These are phyloP conservation scores for Microcebus jonahi DNA, from an alignment of 2,113 vertebrate species.

Conservation along the genomic window DNA sequence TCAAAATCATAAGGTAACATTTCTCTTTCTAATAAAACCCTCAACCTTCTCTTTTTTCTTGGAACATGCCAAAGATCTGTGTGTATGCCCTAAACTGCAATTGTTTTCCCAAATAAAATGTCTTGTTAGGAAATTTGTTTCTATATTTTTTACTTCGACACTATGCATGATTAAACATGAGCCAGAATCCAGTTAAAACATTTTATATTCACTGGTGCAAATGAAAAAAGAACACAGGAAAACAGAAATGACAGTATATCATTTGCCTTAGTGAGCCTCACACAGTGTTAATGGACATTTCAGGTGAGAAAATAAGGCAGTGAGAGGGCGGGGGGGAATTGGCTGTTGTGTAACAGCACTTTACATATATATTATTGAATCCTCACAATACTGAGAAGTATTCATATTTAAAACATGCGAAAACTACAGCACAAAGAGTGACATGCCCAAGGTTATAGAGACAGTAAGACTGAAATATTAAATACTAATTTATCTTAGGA, in stretches of 20 bases:
- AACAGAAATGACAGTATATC: neutral
- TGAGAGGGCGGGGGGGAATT: neutral
- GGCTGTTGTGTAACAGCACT: neutral
- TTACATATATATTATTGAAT: neutral
- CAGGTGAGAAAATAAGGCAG: neutral
- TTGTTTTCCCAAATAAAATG: neutral
- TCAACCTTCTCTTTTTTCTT: neutral
- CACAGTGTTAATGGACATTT: neutral
- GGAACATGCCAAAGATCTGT: neutral
- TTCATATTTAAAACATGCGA: conserved; percentile 22
- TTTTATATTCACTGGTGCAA: neutral
- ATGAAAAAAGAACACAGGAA: neutral
- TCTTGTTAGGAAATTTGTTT: neutral
- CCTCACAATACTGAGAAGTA: neutral
- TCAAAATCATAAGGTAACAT: neutral
- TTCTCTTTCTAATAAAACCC: neutral
- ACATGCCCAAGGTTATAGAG: neutral
- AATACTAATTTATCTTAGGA: neutral
- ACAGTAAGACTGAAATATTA: neutral
- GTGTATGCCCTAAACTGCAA: neutral
- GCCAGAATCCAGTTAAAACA: neutral
- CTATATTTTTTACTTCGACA: neutral
- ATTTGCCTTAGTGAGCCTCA: neutral
- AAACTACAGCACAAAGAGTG: neutral
- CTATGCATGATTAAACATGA: conserved; percentile 4